A percentile compares a stretch with the other conserved stretches of the same genome.
Conservation (phyloP, 2,797 vertebrate genomes). For the Silurus aristotelis region DNA sequence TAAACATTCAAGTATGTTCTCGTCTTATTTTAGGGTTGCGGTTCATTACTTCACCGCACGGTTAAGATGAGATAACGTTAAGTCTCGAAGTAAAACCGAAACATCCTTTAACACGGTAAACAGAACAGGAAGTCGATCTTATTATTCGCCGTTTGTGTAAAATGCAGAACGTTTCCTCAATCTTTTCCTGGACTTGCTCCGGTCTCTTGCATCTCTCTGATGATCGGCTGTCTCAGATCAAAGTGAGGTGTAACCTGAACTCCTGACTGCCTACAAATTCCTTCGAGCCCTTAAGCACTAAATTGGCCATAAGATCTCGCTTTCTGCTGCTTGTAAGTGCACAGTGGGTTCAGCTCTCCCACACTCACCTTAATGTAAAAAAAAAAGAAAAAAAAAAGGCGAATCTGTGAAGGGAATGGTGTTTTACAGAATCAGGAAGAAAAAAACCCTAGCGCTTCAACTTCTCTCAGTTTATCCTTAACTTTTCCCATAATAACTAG, state of each 20-base stretch:
- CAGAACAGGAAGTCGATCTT: neutral
- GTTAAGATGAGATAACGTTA: neutral
- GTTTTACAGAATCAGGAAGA: conserved; percentile 34
- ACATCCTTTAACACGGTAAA: neutral
- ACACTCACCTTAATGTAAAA: neutral
- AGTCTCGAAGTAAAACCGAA: neutral
- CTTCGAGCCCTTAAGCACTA: conserved; percentile 67
- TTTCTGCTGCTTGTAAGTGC: conserved; percentile 57
- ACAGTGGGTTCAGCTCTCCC: conserved; percentile 41
- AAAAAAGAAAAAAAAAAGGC: conserved; percentile 6
- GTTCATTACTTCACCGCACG: neutral
- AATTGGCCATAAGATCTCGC: conserved; percentile 67
- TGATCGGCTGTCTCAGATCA: conserved; percentile 65
- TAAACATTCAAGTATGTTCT: neutral
- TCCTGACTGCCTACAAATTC: conserved; percentile 73
- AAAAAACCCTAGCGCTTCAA: conserved; percentile 39
- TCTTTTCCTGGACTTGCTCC: conserved; percentile 55
- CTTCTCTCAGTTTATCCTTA: conserved; percentile 42
- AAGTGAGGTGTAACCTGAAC: conserved; percentile 68
- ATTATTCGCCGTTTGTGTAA: neutral
- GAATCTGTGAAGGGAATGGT: conserved; percentile 42
- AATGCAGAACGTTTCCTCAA: conserved; percentile 20
- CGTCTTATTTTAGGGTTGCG: too few relatives aligned
- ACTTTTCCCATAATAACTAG: neutral
- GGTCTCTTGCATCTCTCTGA: conserved; percentile 51